Evolutionary conservation across 2,797 vertebrate species (phyloP).

Genomic region (Psittacula derbiana): DNA sequence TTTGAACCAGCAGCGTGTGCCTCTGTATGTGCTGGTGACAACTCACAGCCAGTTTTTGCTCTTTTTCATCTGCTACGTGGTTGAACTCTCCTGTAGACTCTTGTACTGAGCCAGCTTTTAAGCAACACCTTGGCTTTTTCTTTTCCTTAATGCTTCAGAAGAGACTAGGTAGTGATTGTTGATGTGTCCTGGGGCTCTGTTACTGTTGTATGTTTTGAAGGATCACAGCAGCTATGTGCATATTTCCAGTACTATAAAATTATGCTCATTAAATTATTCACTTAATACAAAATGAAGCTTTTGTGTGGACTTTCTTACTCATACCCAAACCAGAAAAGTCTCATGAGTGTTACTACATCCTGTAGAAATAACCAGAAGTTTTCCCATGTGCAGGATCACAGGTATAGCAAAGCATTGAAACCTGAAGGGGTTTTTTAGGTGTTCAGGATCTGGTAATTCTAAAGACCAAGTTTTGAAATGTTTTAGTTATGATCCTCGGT

Average conservation of each 20-base stretch:
- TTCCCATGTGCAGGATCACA: neutral
- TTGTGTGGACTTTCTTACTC: conserved; percentile 26
- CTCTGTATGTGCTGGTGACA: neutral
- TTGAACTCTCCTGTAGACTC: neutral
- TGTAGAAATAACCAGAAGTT: neutral
- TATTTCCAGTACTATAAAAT: neutral
- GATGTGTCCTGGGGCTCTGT: neutral
- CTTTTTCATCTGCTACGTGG: neutral
- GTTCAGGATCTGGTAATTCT: neutral
- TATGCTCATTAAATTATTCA: neutral
- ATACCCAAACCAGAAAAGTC: neutral
- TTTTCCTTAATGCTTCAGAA: neutral
- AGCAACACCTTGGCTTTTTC: neutral
- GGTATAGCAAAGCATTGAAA: neutral
- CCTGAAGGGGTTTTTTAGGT: neutral
- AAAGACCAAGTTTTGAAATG: neutral
- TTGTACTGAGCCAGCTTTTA: neutral
- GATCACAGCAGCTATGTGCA: neutral
- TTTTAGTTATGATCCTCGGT: neutral
- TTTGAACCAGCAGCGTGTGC: neutral
- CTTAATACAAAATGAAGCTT: neutral
- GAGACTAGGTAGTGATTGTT: neutral
- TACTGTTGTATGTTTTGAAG: neutral
- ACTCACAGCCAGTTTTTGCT: neutral
- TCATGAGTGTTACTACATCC: neutral